Base-by-base conservation (phyloP, 2,113 vertebrate species). In the Elanoides forficatus region DNA sequence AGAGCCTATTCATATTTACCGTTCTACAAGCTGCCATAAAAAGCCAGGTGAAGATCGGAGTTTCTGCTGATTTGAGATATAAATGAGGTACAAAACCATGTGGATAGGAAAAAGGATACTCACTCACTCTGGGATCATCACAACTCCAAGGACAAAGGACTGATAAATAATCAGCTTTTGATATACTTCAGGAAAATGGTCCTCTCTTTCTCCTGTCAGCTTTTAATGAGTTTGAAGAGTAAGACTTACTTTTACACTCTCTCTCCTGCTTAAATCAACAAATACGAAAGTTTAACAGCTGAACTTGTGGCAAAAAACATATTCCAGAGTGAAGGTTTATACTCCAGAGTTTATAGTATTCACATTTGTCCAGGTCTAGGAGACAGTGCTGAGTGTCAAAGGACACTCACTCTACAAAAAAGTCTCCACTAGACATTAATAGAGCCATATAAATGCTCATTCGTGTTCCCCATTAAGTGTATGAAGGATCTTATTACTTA, bases 1-100 rank as follows among this genome's bases (percentile, higher is more conserved):
- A 83, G 62, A 75, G 50, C 4, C 2, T n/a, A 70, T 79, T 94
- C 34, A 3, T 79, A 68, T 90, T 78, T 85, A 85, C 90, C 81
- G 40, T 82, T 88, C 82, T 62, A 90, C 58, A 80, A 73, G 53
- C 90, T 88, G 88, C 79, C 72, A 90, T 90, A 91, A 93, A 90
- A 94, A 88, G 25, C 34, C 75, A 93, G 67, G 90, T 94, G 67
- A 88, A 86, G 86, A 86, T 62, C 47, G 42, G 53, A 53, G 20
- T 90, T 88, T 81, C 75, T 71, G 60, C 34, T 62, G 18, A 80
- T 88, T 73, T 76, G 48, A 89, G 58, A 81, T 40, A 55, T 9
- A 78, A 91, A 36, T 1, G 3, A 93, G 7, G 21, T 59, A 78
- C 7, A 75, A 87, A 94, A 60, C 4, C 2, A 79, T 25, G 13